These are phyloP conservation scores for Cryptomyrus ogoouensis DNA, from an alignment of 2,113 vertebrate species.

Conservation along the genomic window DNA sequence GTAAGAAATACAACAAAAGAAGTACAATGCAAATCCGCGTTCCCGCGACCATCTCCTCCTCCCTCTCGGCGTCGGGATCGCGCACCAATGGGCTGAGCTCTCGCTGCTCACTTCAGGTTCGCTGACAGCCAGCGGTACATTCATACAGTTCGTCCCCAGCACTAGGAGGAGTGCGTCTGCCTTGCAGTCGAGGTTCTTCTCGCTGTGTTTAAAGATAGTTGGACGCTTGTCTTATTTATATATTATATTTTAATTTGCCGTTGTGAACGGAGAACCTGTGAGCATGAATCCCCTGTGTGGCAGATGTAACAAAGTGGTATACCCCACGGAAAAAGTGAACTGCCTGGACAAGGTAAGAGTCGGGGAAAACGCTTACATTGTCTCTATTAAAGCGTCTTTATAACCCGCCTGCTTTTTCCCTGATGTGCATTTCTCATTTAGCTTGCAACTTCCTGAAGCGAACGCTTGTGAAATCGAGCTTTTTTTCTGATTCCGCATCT, in stretches of 20 bases:
- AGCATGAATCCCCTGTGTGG: conserved; percentile 87
- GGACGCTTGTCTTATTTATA: background rate
- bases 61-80: background rate
- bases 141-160: background rate
- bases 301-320: conserved; percentile 87
- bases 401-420: background rate
- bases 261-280: background rate
- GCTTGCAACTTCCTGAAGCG: background rate
- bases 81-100: background rate
- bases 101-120: background rate
- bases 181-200: background rate
- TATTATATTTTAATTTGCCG: background rate
- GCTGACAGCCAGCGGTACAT: conserved; percentile 6
- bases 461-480: background rate
- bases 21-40: background rate
- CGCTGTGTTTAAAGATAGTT: background rate
- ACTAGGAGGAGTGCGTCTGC: background rate
- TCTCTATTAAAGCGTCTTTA: background rate
- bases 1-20: background rate
- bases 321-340: conserved; percentile 96
- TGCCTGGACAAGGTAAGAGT: conserved; percentile 86
- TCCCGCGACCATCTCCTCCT: background rate
- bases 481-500: background rate
- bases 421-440: background rate
- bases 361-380: background rate